A percentile compares a stretch with the other conserved stretches of the same genome.
Evolutionary conservation across 2,797 vertebrate species (phyloP).

Genomic region (Geotrypetes seraphini): DNA sequence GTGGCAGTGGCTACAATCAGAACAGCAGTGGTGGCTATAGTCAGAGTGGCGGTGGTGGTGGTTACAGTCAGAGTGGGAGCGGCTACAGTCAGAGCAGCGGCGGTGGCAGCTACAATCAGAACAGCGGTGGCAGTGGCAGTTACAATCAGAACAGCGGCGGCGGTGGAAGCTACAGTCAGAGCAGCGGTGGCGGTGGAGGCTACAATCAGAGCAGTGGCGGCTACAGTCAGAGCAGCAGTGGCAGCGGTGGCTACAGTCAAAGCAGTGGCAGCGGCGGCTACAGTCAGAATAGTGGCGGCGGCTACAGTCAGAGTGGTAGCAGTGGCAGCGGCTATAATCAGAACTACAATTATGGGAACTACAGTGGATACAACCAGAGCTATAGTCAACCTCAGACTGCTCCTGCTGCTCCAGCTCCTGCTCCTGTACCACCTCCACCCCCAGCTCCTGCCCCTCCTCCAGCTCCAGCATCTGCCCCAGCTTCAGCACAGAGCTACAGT

Average conservation of each 20-base stretch:
- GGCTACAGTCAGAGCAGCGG: not conserved
- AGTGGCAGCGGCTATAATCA: constrained; percentile 19
- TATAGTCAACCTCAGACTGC: constrained; percentile 50
- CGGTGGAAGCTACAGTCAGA: not conserved
- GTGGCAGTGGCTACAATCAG: too few relatives aligned
- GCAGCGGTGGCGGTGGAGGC: not conserved
- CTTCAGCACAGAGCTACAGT: constrained; percentile 51
- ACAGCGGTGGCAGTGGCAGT: too few relatives aligned
- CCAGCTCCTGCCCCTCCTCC: too few relatives aligned
- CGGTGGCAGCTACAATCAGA: not conserved
- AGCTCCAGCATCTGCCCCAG: too few relatives aligned
- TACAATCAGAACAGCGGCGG: constrained; percentile 22
- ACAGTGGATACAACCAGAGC: constrained; percentile 57
- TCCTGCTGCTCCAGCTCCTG: too few relatives aligned
- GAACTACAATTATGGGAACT: constrained; percentile 71
- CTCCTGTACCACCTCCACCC: too few relatives aligned
- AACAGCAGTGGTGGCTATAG: too few relatives aligned
- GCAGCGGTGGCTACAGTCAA: not conserved
- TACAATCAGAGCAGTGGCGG: not conserved
- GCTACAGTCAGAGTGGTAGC: constrained; percentile 22
- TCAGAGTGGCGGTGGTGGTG: not conserved
- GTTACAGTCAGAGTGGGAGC: constrained; percentile 1
- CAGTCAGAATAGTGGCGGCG: constrained; percentile 28
- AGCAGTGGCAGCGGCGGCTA: constrained; percentile 21
- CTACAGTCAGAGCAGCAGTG: not conserved